Percentiles rank a stretch among this genome's conserved stretches.
phyloP scores from a whole-genome alignment of 2,113 vertebrate species.

The Oriolus oriolus region DNA sequence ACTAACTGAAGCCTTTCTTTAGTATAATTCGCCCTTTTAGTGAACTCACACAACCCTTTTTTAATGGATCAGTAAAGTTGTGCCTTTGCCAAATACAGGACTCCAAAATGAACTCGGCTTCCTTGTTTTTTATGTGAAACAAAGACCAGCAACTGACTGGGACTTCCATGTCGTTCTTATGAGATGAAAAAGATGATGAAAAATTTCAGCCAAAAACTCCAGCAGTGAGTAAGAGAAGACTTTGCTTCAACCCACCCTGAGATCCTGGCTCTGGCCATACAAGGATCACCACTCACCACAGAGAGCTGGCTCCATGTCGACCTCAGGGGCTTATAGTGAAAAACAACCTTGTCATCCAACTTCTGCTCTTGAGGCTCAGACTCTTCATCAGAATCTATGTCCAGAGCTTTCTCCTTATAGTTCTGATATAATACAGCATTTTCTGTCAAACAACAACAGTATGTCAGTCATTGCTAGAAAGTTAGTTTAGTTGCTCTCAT shows the following conservation, averaged over 20 bases:
- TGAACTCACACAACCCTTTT: not conserved
- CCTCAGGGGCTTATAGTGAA: conserved; percentile 84
- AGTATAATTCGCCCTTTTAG: not conserved
- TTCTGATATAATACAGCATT: conserved; percentile 94
- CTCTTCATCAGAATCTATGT: conserved; percentile 93
- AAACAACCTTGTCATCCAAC: conserved; percentile 77
- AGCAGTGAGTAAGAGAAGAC: not conserved
- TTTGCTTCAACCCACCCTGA: not conserved
- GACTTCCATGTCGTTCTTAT: fast-evolving
- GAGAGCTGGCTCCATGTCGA: conserved; percentile 94
- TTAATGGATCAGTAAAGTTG: not conserved
- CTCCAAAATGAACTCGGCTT: not conserved
- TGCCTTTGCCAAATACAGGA: not conserved
- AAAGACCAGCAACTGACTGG: not conserved
- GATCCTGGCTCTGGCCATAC: not conserved
- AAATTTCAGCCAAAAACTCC: not conserved
- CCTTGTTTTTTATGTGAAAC: not conserved
- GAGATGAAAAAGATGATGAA: not conserved
- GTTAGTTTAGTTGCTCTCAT: not conserved
- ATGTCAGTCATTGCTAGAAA: not conserved
- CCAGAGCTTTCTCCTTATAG: conserved; percentile 95
- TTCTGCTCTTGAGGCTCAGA: conserved; percentile 77
- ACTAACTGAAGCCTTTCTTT: not conserved
- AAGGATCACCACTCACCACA: conserved; percentile 73
- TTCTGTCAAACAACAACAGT: conserved; percentile 69